These are phyloP conservation scores for Troides aeacus DNA, from an alignment of 2,888 invertebrate genomes.

Conservation along the genomic window DNA sequence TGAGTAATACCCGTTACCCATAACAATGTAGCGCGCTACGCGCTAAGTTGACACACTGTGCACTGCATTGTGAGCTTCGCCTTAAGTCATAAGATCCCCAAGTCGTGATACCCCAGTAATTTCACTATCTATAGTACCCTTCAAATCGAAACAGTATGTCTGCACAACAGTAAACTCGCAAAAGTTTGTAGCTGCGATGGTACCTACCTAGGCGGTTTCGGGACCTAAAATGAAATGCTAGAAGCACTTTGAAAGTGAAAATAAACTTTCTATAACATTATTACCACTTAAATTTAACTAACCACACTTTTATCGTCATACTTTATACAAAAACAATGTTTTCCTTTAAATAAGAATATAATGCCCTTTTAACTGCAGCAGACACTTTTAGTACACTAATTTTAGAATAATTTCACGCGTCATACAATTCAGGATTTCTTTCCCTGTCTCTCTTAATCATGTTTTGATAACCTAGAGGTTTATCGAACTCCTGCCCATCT, in stretches of 20 bases:
- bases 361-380: neutral
- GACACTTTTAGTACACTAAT: neutral
- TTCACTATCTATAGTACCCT: too few relatives aligned
- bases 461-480: conserved; percentile 57
- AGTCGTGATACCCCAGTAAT: too few relatives aligned
- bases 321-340: neutral
- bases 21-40: too few relatives aligned
- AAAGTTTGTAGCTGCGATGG: too few relatives aligned
- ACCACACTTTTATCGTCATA: neutral
- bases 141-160: too few relatives aligned
- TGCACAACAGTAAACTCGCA: too few relatives aligned
- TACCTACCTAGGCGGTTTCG: too few relatives aligned
- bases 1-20: too few relatives aligned
- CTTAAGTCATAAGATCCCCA: too few relatives aligned
- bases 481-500: conserved; percentile 42
- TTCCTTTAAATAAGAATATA: neutral
- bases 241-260: neutral
- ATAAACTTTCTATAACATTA: neutral
- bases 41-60: too few relatives aligned
- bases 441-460: conserved; percentile 47
- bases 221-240: neutral
- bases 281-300: neutral
- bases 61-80: too few relatives aligned
- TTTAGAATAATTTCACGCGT: conserved; percentile 47
- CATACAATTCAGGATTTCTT: conserved; percentile 61